phyloP scores from a whole-genome alignment of 2,113 vertebrate genomes.

The Symphodus melops region DNA sequence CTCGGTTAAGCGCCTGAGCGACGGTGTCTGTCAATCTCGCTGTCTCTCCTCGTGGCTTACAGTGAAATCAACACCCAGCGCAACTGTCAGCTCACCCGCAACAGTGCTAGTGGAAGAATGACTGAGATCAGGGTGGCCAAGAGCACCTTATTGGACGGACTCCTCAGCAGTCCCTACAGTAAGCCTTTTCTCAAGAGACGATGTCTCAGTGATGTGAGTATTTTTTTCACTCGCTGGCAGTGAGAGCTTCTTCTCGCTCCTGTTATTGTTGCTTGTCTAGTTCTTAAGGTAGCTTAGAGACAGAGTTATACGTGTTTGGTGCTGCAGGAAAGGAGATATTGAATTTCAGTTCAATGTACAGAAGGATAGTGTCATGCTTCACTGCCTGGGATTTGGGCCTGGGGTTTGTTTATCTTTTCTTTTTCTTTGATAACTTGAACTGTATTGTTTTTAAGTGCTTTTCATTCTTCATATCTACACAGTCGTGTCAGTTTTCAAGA shows the following conservation, averaged over 20 bases:
- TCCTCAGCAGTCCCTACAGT: constrained; percentile 42
- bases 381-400: background rate
- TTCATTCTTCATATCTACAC: too few relatives aligned
- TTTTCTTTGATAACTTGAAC: too few relatives aligned
- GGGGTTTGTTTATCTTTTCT: too few relatives aligned
- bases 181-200: constrained; percentile 64
- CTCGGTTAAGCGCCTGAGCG: constrained; percentile 14
- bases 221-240: constrained; percentile 25
- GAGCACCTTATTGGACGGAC: constrained; percentile 40
- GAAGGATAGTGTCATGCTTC: background rate
- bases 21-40: constrained; percentile 45
- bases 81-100: constrained; percentile 39
- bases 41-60: constrained; percentile 34
- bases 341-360: background rate
- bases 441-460: too few relatives aligned
- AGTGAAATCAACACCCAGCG: constrained; percentile 41
- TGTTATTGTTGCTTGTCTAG: constrained; percentile 13
- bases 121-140: constrained; percentile 64
- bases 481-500: too few relatives aligned
- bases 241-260: constrained; percentile 3
- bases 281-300: constrained; percentile 2
- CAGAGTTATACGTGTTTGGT: background rate
- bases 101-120: constrained; percentile 56
- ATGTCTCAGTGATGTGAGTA: constrained; percentile 79
- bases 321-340: background rate